Evolutionary conservation across 2,888 invertebrate species (phyloP).

Genomic region (Diloba caeruleocephala): DNA sequence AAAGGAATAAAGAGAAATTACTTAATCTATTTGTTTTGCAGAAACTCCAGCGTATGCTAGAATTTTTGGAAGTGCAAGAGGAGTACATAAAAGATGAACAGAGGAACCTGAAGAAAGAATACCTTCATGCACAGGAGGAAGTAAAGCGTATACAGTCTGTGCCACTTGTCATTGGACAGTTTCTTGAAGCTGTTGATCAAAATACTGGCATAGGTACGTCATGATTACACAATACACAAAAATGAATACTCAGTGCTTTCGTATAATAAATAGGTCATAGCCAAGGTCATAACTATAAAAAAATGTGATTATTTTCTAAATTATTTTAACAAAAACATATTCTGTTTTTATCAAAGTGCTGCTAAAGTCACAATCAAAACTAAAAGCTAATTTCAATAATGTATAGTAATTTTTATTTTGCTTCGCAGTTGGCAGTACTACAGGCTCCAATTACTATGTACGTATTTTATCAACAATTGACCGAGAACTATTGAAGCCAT

Average conservation of each 20-base stretch:
- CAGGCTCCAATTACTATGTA: conserved; percentile 99
- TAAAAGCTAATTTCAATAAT: background rate
- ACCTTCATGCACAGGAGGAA: conserved; percentile 99
- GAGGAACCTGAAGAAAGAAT: conserved; percentile 99
- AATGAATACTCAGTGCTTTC: too few species aligned
- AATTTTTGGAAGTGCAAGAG: conserved; percentile 99
- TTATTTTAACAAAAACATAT: too few species aligned
- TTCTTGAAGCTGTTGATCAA: conserved; percentile 99
- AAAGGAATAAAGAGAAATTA: too few species aligned
- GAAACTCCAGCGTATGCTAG: conserved; percentile 98
- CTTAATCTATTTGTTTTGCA: conserved; percentile 66
- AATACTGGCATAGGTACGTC: conserved; percentile 96
- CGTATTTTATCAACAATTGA: conserved; percentile 99
- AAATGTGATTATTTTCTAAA: too few species aligned
- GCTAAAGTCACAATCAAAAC: too few species aligned
- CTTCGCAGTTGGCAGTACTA: conserved; percentile 96
- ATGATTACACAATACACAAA: too few species aligned
- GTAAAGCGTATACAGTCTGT: conserved; percentile 99
- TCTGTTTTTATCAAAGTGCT: too few species aligned
- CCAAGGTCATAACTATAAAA: too few species aligned
- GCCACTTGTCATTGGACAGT: conserved; percentile 99
- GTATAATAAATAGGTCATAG: too few species aligned
- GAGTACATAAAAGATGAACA: conserved; percentile 99
- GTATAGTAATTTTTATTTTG: conserved; percentile 1
- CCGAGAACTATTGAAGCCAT: conserved; percentile 98